Base-by-base conservation (phyloP, 2,797 vertebrate genomes). In the Protosalanx chinensis region DNA sequence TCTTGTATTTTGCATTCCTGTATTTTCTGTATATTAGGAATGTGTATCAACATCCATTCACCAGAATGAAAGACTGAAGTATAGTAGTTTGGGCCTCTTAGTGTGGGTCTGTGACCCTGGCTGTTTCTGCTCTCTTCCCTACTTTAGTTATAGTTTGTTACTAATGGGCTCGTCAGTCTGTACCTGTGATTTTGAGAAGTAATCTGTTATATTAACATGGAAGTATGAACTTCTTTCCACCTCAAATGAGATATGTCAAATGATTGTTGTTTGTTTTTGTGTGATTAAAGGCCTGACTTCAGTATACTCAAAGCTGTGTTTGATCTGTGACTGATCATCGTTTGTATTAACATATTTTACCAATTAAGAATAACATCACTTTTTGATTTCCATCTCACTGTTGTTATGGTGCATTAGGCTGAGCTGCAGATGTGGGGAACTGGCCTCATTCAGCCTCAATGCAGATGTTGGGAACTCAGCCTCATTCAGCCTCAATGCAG, bases 221-320 rank as follows among this genome's bases (percentile, higher is more conserved):
- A 60, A 58, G 69, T 74, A 8, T 74, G 20, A 67, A 37, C 3
- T 41, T 69, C 67, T 53, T 64, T 76, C 49, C 37, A 59, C 20
- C 5, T 37, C 56, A 59, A 16, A 68, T 72, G 12, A 66, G 32
- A 63, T 71, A 49, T 73, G 51, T 65, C 72, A 61, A 72, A 32
- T 78, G 74, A 69, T 60, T 76, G 58, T 72, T 67, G 41, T 8
- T 27, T 30, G 23, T 27, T 29, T 27, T 71, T 58, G 1, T 81
- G 6, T 74, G 76, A 79, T 78, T 78, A 8, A 73, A 74, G 68
- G 37, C 41, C 56, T 56, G 15, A n/a, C 6, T 56, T 5, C 18
- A 2, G 18, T 16, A 56, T 0, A 3, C 18, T n/a, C 5, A n/a
- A 56, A 16, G 51, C 15, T 56, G 51, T 56, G 51, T 56, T 46